phyloP scores from a whole-genome alignment of 2,113 vertebrate species.

The Solea senegalensis region DNA sequence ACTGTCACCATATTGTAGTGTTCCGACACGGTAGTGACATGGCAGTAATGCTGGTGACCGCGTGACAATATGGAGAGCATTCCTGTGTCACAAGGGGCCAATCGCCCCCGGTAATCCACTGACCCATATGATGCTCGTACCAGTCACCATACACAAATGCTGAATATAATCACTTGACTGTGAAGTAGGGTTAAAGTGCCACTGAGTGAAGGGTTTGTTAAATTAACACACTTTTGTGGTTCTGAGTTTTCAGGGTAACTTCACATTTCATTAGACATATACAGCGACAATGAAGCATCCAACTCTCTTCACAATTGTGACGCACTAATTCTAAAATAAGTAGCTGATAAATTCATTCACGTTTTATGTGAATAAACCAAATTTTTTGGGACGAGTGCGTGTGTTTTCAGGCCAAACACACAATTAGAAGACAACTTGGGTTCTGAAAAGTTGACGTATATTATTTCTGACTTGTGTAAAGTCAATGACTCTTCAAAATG shows the following conservation, averaged over 20 bases:
- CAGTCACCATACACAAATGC: constrained; percentile 31
- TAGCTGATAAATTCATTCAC: too few species aligned
- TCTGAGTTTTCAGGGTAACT: background rate
- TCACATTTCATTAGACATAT: background rate
- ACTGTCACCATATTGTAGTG: constrained; percentile 19
- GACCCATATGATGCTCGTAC: constrained; percentile 64
- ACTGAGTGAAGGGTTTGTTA: constrained; percentile 25
- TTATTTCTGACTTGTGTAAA: background rate
- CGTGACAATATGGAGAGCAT: constrained; percentile 64
- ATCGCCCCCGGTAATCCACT: constrained; percentile 45
- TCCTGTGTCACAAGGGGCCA: constrained; percentile 52
- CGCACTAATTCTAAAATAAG: too few species aligned
- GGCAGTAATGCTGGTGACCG: constrained; percentile 41
- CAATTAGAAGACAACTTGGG: too few species aligned
- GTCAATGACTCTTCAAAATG: background rate
- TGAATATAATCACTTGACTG: background rate
- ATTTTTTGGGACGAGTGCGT: too few species aligned
- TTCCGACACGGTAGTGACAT: constrained; percentile 44
- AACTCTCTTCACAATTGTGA: too few species aligned
- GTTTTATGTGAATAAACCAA: too few species aligned
- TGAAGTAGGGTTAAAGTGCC: constrained; percentile 22
- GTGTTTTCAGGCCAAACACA: too few species aligned
- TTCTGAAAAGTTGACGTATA: too few species aligned
- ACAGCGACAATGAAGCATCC: too few species aligned
- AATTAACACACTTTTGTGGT: constrained; percentile 4